Evolutionary conservation across 2,797 vertebrate species (phyloP).

Genomic region (Acrocephalus scirpaceus): DNA sequence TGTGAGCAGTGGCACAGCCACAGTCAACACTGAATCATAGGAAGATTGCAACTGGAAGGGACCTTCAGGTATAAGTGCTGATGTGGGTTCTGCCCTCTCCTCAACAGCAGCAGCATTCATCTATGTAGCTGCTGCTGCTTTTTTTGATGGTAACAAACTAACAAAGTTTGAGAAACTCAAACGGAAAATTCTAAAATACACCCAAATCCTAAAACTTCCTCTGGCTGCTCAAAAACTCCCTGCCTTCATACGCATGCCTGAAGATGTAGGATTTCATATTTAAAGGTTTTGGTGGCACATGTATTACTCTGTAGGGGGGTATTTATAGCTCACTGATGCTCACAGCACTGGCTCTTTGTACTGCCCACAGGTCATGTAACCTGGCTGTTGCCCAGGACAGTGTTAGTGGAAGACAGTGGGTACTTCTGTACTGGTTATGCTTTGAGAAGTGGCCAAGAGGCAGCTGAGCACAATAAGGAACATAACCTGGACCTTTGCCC

Average conservation of each 20-base stretch:
- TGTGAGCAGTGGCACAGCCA: neutral
- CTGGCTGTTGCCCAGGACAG: neutral
- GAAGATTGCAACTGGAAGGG: neutral
- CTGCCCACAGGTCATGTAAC: neutral
- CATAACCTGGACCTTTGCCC: neutral
- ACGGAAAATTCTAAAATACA: neutral
- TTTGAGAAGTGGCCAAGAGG: conserved; percentile 16
- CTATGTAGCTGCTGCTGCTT: neutral
- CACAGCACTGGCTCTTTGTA: neutral
- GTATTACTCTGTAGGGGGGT: neutral
- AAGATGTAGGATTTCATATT: neutral
- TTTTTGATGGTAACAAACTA: neutral
- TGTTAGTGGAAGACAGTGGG: conserved; percentile 11
- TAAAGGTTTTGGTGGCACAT: neutral
- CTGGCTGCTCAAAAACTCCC: neutral
- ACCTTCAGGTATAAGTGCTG: neutral
- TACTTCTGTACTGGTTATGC: neutral
- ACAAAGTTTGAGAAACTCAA: neutral
- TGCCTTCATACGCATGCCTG: neutral
- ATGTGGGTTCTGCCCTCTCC: neutral
- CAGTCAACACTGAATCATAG: neutral
- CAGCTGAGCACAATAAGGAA: neutral
- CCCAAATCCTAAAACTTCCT: neutral
- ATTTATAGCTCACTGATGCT: neutral
- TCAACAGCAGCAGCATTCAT: neutral